These are phyloP conservation scores for Lithobates pipiens DNA, from an alignment of 2,797 vertebrate genomes.

Conservation along the genomic window DNA sequence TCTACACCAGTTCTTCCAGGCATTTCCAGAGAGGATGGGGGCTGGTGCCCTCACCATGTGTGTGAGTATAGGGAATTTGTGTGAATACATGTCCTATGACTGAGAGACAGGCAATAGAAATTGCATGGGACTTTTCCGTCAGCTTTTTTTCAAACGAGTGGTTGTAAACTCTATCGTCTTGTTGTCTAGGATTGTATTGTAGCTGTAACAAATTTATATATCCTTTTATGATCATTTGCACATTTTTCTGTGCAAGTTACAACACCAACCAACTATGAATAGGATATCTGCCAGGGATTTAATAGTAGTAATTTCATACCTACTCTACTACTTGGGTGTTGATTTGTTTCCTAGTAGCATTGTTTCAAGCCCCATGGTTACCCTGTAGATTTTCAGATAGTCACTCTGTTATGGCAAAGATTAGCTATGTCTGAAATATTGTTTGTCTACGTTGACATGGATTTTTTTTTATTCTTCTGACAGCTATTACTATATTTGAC, in stretches of 20 bases:
- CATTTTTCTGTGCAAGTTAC: neutral
- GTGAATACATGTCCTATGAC: neutral
- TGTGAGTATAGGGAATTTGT: conserved; percentile 81
- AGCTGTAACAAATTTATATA: too few species aligned
- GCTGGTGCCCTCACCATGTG: conserved; percentile 90
- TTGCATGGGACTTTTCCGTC: neutral
- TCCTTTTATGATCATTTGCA: too few species aligned
- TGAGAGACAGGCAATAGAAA: neutral
- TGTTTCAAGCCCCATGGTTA: conserved; percentile 21
- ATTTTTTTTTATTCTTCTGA: neutral
- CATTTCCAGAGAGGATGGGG: conserved; percentile 83
- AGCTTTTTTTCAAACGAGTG: neutral
- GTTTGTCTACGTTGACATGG: neutral
- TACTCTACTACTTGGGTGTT: neutral
- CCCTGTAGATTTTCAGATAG: neutral
- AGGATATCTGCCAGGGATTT: too few species aligned
- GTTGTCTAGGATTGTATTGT: too few species aligned
- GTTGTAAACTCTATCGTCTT: too few species aligned
- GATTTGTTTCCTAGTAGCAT: conserved; percentile 13
- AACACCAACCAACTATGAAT: too few species aligned
- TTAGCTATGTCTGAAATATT: neutral
- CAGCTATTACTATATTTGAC: neutral
- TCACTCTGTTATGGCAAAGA: neutral
- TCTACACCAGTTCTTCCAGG: conserved; percentile 71
- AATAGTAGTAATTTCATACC: neutral